Base-by-base conservation (phyloP, 2,888 invertebrate genomes). In the Pseudanteris insignis region DNA sequence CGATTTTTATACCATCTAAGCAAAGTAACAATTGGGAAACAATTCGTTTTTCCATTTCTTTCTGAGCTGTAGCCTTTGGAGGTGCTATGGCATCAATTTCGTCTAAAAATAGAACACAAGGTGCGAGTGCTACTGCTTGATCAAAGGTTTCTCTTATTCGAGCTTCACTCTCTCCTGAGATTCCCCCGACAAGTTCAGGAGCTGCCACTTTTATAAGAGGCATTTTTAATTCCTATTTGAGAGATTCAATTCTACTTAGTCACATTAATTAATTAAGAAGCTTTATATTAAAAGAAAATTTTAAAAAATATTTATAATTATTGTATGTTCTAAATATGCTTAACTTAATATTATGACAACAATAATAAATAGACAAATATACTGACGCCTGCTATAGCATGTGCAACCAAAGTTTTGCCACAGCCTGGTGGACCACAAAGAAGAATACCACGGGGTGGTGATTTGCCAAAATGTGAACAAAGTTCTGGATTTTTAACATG, bases 1-100 rank as follows among this genome's bases (percentile, higher is more conserved):
- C n/a, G n/a, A 5, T 3, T 2, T 33, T 33, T 73, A 18, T 79
- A 87, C 90, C 90, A 83, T 99, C 97, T 73, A 99, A 83, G 70
- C 94, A 94, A 8, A 90, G 87, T 24, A 96, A 82, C 47, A 99
- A 81, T 80, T 98, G 97, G 0, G 96, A 89, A 4, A 98, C 96
- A 80, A 99, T 94, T 60, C 98, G 83, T 62, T 92, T 86, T 76
- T 98, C 96, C 97, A 98, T 98, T 73, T 96, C 96, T 76, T 92
- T 90, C 71, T 93, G 92, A 1, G 94, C 94, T 70, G 89, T 89
- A 50, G 94, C 89, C 73, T 96, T 84, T 76, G 94, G 93, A 2
- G 91, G 92, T 21, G 94, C 92, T 33, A 99, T 90, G n/a, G 94
- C 89, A 83, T 99, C 98, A 58, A 99, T 92, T 83, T 98, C 96